Percentiles rank a stretch among this genome's conserved stretches.
These are phyloP conservation scores for Nipponacmea schrenckii DNA, from an alignment of 2,888 invertebrate species.

Conservation along the genomic window DNA sequence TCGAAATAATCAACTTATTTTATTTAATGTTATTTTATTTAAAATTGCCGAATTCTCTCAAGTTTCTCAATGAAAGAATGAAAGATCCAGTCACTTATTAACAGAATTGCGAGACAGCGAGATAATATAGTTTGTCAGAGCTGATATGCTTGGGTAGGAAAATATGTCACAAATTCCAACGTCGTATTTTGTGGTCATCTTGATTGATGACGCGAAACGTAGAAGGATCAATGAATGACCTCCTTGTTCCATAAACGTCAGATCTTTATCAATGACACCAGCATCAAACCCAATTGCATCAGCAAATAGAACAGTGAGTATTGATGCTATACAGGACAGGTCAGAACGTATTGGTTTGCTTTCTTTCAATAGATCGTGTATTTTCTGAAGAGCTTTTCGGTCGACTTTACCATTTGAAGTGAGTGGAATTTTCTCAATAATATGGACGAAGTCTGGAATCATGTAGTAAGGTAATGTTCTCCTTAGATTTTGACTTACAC, in stretches of 20 bases:
- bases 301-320: background rate
- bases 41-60: no score
- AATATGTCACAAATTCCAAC: background rate
- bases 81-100: no score
- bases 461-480: slow-evolving; percentile 14
- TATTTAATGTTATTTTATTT: no score
- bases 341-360: no score
- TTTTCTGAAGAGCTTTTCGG: slow-evolving; percentile 6
- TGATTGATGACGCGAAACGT: background rate
- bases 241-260: background rate
- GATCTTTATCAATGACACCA: background rate
- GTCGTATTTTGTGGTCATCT: background rate
- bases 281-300: background rate
- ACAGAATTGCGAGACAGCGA: no score
- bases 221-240: background rate
- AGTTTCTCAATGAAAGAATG: no score
- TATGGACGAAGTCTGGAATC: slow-evolving; percentile 15
- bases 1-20: no score
- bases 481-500: background rate
- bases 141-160: background rate
- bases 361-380: background rate
- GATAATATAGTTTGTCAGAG: background rate
- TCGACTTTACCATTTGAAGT: slow-evolving; percentile 20
- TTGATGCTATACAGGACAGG: background rate
- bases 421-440: slow-evolving; percentile 15